Base-by-base conservation (phyloP, 2,797 vertebrate species). In the Apogon hyalosoma region DNA sequence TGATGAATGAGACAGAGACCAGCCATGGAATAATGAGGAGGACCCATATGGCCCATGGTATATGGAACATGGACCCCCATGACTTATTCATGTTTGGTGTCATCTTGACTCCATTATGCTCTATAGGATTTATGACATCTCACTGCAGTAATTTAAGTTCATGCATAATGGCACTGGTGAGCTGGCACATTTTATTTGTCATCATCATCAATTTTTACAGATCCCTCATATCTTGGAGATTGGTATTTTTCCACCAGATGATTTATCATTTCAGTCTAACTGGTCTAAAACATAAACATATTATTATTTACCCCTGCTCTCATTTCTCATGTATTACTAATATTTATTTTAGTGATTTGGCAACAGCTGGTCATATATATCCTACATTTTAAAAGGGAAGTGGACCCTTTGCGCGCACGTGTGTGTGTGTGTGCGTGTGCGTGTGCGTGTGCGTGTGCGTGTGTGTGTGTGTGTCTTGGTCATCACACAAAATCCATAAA, bases 41-140 rank as follows among this genome's bases (percentile, higher is more conserved):
- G 63, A 74, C 51, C 66, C 28, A 10, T 55, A 54, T 28, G 38
- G 55, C 43, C 64, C 40, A 47, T 55, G 47, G 33, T 68, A 72
- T 81, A 52, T 70, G 69, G 79, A 71, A 82, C 71, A 84, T 54
- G 82, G 59, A 46, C 71, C 28, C 47, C 63, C 54, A 79, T 91
- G 80, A 87, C 84, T 90, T 89, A 90, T 89, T 90, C 81, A 88
- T 87, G 83, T 69, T 79, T 53, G 6, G 52, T 61, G 62, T 72
- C 82, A 62, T 40, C 57, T 49, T 24, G 51, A 28, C 47, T 69
- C 69, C 71, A 88, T 89, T 73, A 64, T 52, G 79, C 78, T 73
- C 53, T 28, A 57, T 74, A 69, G 76, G 80, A 87, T 85, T 80
- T 82, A 88, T 88, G 83, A 75, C 60, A 65, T 54, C 69, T 70